A percentile compares a stretch with the other conserved stretches of the same genome.
These are phyloP conservation scores for Eudyptes chrysolophus DNA, from an alignment of 2,113 vertebrate species.

Conservation along the genomic window DNA sequence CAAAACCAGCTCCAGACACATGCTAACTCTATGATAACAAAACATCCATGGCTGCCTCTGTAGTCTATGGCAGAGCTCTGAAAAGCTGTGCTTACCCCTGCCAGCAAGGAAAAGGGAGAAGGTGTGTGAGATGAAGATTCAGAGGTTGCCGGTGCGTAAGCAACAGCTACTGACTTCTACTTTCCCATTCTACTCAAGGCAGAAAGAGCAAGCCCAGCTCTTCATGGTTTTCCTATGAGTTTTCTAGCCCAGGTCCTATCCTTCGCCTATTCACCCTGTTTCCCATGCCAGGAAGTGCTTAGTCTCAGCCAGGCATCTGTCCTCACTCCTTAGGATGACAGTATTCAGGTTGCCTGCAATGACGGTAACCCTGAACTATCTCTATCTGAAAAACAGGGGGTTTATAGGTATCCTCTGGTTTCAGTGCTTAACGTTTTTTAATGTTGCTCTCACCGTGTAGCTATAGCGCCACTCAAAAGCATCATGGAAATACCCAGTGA, in stretches of 20 bases:
- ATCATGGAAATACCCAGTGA: background rate
- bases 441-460: background rate
- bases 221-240: background rate
- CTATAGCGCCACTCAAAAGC: background rate
- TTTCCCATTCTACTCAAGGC: background rate
- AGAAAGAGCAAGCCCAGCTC: background rate
- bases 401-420: background rate
- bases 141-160: background rate
- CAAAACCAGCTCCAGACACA: background rate
- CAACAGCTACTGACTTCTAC: background rate
- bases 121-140: background rate
- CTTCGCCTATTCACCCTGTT: background rate
- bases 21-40: background rate
- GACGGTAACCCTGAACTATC: background rate
- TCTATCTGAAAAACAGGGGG: background rate
- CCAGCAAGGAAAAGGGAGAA: background rate
- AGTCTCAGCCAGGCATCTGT: background rate
- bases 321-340: background rate
- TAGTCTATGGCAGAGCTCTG: background rate
- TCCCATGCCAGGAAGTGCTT: background rate
- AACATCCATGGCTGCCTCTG: background rate
- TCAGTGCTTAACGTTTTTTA: background rate
- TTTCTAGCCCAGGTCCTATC: background rate
- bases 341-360: background rate
- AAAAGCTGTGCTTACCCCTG: background rate